Evolutionary conservation across 1,140 invertebrate genomes (phyloP).

Genomic region (Octopus bimaculoides): DNA sequence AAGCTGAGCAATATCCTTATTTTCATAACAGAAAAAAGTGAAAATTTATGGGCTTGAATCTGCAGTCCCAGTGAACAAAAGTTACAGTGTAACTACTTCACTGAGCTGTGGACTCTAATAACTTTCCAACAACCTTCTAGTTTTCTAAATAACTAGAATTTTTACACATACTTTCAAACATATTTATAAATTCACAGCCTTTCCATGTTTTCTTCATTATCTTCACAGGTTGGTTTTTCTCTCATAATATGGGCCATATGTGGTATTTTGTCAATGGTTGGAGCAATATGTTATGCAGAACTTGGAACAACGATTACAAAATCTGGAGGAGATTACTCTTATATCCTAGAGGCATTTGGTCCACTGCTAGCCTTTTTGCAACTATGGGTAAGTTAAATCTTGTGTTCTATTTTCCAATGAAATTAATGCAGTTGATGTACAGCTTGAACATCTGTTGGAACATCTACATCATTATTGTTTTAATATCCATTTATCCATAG

Average conservation of each 20-base stretch:
- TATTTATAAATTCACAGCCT: not conserved
- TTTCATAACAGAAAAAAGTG: too few relatives aligned
- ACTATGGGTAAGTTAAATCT: constrained; percentile 44
- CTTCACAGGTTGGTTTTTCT: constrained; percentile 72
- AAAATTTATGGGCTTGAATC: too few relatives aligned
- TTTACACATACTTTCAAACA: not conserved
- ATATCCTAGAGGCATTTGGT: constrained; percentile 87
- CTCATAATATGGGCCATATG: constrained; percentile 89
- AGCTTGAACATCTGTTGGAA: not conserved
- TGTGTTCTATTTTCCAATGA: not conserved
- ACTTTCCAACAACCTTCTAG: not conserved
- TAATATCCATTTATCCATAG: too few relatives aligned
- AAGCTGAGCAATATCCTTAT: too few relatives aligned
- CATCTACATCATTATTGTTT: not conserved
- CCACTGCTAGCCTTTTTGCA: constrained; percentile 86
- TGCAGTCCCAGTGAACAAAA: too few relatives aligned
- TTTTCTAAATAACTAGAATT: not conserved
- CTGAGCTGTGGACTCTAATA: not conserved
- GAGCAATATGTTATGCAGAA: constrained; percentile 95
- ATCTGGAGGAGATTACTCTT: constrained; percentile 96
- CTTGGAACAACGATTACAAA: constrained; percentile 89
- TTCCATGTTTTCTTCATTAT: not conserved
- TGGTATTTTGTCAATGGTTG: constrained; percentile 72
- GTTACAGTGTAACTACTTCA: not conserved
- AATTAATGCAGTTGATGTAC: too few relatives aligned